phyloP scores from a whole-genome alignment of 2,797 vertebrate species.

The Pyrocephalus nanus region DNA sequence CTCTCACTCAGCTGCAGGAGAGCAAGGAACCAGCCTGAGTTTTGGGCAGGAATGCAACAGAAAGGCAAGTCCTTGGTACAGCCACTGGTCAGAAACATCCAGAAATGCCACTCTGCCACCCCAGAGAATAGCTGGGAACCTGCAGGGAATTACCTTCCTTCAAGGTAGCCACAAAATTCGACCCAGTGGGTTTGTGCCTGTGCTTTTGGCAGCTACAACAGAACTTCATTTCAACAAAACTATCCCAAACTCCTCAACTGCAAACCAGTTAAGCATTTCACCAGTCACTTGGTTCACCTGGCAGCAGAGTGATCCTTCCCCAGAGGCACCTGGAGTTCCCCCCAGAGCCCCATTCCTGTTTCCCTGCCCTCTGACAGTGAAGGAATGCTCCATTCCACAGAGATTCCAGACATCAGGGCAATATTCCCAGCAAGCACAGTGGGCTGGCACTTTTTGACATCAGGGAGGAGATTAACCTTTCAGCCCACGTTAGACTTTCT shows the following conservation, averaged over 20 bases:
- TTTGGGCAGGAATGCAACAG: neutral
- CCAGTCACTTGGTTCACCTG: neutral
- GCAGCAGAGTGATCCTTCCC: neutral
- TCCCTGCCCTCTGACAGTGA: accelerated
- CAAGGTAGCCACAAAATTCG: too few relatives aligned
- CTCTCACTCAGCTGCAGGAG: neutral
- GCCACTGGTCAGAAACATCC: neutral
- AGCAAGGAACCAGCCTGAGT: neutral
- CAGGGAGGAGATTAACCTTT: neutral
- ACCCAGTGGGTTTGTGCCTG: too few relatives aligned
- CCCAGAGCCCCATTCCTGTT: neutral
- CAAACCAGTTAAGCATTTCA: neutral
- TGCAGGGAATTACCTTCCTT: too few relatives aligned
- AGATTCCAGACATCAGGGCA: neutral
- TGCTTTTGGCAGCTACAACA: neutral
- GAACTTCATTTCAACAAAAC: neutral
- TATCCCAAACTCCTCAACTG: neutral
- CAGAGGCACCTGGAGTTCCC: neutral
- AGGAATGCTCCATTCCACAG: neutral
- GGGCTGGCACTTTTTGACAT: neutral
- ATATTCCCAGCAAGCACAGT: neutral
- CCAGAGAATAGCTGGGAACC: too few relatives aligned
- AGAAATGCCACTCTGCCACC: too few relatives aligned
- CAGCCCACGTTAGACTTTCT: neutral
- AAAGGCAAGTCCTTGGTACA: neutral